Conservation (phyloP, 2,113 vertebrate genomes). For the Geococcyx californianus region DNA sequence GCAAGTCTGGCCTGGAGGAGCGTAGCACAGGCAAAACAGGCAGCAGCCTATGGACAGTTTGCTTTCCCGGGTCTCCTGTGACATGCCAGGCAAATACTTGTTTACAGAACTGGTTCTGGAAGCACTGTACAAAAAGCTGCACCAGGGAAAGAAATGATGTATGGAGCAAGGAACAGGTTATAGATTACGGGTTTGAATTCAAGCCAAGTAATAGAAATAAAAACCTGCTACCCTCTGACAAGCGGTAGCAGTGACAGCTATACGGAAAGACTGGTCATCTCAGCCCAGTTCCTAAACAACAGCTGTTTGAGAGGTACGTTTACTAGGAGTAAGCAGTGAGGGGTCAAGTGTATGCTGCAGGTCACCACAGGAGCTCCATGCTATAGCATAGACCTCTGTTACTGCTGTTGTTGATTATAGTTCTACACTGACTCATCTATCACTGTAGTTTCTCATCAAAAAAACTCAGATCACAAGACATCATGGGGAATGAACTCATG, state of each 20-base stretch:
- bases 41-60: not conserved
- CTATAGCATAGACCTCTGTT: not conserved
- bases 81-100: not conserved
- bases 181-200: not conserved
- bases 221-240: not conserved
- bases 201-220: not conserved
- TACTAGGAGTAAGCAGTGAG: not conserved
- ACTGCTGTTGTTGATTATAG: not conserved
- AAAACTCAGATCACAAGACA: not conserved
- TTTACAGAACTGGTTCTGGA: not conserved
- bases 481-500: not conserved
- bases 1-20: not conserved
- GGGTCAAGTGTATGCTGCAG: not conserved
- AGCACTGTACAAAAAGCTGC: not conserved
- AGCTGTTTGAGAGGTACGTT: not conserved
- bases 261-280: not conserved
- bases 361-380: not conserved
- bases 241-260: not conserved
- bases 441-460: not conserved
- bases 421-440: too few species aligned
- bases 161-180: not conserved
- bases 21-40: not conserved
- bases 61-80: not conserved
- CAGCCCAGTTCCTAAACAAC: not conserved
- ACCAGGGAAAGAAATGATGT: not conserved